These are phyloP conservation scores for Drosophila teissieri DNA, from an alignment of 1,140 invertebrate genomes.

Conservation along the genomic window DNA sequence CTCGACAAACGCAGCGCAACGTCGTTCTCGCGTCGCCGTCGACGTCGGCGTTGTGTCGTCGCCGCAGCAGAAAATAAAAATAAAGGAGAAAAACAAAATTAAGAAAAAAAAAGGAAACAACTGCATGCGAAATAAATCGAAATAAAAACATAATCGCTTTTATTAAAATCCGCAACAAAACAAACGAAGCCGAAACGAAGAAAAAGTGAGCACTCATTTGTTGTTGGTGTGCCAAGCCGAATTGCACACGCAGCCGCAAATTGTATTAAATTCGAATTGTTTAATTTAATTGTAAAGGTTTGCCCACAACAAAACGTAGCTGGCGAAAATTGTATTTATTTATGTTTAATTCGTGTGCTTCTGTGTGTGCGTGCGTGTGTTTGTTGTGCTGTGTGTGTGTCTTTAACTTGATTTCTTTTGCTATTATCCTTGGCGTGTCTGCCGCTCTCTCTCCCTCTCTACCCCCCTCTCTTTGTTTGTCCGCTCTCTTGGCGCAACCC, in stretches of 20 bases:
- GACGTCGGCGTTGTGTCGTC: constrained; percentile 33
- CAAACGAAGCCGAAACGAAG: constrained; percentile 6
- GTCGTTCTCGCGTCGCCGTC: constrained; percentile 53
- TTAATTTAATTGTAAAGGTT: constrained; percentile 63
- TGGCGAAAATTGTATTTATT: not conserved
- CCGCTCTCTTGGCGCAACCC: constrained; percentile 29
- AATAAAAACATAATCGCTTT: constrained; percentile 55
- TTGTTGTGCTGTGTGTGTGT: constrained; percentile 9
- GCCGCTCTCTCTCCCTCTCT: constrained; percentile 1
- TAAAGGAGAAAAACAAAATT: not conserved
- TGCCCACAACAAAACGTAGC: not conserved
- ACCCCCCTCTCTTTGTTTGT: not conserved
- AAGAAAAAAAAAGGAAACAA: constrained; percentile 1
- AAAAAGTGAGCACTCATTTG: constrained; percentile 24
- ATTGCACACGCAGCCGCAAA: constrained; percentile 38
- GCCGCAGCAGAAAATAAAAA: constrained; percentile 17
- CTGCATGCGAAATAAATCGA: constrained; percentile 1
- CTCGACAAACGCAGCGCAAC: constrained; percentile 26
- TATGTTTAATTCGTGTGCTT: constrained; percentile 2
- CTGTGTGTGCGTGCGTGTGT: not conserved
- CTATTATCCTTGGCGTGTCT: constrained; percentile 31
- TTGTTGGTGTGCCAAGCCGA: constrained; percentile 14
- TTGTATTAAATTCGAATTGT: constrained; percentile 70
- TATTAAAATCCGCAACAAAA: constrained; percentile 17
- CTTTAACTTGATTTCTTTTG: constrained; percentile 2